Conservation (phyloP, 2,797 vertebrate genomes). For the Anableps anableps region DNA sequence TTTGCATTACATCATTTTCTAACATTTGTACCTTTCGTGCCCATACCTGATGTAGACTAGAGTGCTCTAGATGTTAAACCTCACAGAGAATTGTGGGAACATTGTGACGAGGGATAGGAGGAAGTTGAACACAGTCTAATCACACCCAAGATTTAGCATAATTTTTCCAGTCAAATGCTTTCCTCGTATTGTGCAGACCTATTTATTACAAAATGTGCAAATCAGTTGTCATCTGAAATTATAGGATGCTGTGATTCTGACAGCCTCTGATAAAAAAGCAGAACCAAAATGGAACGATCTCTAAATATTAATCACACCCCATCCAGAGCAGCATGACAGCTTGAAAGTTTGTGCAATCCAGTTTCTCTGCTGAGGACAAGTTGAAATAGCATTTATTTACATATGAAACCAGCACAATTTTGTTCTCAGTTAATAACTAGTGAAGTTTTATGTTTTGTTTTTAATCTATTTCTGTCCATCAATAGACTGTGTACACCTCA, state of each 20-base stretch:
- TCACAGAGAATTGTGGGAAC: no score
- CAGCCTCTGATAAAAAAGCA: background rate
- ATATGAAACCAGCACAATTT: background rate
- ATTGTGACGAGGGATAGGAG: no score
- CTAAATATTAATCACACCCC: background rate
- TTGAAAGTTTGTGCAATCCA: background rate
- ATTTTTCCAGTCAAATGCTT: background rate
- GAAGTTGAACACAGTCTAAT: background rate
- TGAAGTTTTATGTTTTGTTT: background rate
- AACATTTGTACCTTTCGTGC: no score
- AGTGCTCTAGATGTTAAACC: no score
- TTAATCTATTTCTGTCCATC: background rate
- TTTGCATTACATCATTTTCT: no score
- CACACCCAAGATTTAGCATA: background rate
- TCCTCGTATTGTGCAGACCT: background rate
- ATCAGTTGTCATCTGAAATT: constrained; percentile 8
- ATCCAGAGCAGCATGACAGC: constrained; percentile 5
- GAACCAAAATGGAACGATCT: background rate
- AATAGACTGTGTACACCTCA: background rate
- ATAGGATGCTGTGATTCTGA: background rate
- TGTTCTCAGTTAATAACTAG: background rate
- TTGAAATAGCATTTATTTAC: background rate
- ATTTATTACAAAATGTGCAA: background rate
- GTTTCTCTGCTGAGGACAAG: background rate
- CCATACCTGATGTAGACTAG: no score